Conservation (phyloP, 2,797 vertebrate species). For the Tragopan temminckii region DNA sequence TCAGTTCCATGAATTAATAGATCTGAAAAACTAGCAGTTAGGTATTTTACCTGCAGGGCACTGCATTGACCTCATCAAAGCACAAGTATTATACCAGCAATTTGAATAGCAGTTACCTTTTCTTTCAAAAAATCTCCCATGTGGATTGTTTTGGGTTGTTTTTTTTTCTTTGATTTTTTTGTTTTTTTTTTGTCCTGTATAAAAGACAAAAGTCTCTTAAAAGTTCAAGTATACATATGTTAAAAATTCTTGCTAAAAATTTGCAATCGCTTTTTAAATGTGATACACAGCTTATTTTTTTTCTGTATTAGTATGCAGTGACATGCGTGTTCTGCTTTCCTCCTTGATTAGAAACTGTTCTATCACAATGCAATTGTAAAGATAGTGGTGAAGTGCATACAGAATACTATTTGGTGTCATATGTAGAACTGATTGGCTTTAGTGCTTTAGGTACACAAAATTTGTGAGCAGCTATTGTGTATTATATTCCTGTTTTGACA, state of each 20-base stretch:
- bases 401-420: background rate
- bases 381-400: background rate
- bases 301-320: fast-evolving
- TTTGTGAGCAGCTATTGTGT: background rate
- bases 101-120: background rate
- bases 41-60: background rate
- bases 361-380: background rate
- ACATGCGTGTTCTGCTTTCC: background rate
- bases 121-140: background rate
- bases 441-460: background rate
- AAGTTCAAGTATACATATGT: background rate
- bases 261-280: background rate
- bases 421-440: background rate
- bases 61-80: background rate
- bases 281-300: background rate
- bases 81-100: background rate
- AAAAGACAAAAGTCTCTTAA: no score
- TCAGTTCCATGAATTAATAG: background rate
- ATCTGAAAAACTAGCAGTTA: background rate
- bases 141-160: background rate
- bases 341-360: background rate
- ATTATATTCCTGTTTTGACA: background rate
- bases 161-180: background rate
- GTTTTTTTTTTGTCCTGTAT: background rate
- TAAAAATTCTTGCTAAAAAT: background rate